Evolutionary conservation across 2,113 vertebrate genomes (phyloP).

Genomic region (Pardalotus punctatus): DNA sequence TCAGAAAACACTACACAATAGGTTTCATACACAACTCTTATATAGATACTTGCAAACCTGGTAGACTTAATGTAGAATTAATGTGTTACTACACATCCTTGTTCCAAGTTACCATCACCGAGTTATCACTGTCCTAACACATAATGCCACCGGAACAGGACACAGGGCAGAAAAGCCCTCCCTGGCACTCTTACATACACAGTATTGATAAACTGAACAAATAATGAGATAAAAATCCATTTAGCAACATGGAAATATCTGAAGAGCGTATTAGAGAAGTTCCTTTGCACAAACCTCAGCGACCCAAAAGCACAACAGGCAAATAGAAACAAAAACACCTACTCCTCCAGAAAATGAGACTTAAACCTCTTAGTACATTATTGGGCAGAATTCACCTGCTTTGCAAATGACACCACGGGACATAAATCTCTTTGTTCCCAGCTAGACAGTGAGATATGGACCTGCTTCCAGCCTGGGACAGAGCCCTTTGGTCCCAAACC

Average conservation of each 20-base stretch:
- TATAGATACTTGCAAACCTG: neutral
- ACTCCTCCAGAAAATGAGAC: neutral
- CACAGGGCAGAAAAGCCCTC: neutral
- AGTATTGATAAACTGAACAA: neutral
- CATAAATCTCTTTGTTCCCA: neutral
- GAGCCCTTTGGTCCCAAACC: neutral
- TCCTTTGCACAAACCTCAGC: neutral
- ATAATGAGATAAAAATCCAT: fast-evolving
- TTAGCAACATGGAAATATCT: fast-evolving
- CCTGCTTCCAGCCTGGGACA: neutral
- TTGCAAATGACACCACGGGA: fast-evolving
- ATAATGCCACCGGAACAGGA: neutral
- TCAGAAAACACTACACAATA: neutral
- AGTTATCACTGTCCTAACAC: neutral
- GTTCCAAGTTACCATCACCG: neutral
- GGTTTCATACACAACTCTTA: neutral
- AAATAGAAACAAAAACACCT: neutral
- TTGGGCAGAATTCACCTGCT: neutral
- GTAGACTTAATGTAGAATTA: neutral
- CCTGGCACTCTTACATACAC: fast-evolving
- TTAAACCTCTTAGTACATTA: neutral
- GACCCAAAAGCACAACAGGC: fast-evolving
- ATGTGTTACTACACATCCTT: neutral
- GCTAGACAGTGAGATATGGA: neutral
- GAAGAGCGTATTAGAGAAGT: neutral